Conservation (phyloP, 2,113 vertebrate genomes). For the Henicopernis longicauda region DNA sequence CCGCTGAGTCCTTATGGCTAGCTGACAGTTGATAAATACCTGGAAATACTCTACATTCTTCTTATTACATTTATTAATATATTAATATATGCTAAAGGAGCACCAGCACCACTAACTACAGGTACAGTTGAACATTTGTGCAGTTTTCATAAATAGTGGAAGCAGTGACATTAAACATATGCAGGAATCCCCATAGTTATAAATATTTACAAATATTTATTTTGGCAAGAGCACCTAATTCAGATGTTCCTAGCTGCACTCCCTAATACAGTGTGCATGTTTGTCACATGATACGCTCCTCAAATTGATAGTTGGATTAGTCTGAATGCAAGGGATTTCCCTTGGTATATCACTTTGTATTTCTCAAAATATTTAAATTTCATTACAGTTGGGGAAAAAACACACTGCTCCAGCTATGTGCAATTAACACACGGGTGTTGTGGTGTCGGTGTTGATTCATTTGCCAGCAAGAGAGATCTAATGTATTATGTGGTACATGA, state of each 20-base stretch:
- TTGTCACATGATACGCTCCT: not conserved
- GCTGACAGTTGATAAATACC: not conserved
- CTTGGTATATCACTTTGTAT: not conserved
- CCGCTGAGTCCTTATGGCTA: accelerated
- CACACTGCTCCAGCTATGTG: not conserved
- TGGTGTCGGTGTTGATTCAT: not conserved
- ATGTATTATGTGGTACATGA: not conserved
- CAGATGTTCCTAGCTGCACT: not conserved
- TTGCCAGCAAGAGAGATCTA: not conserved
- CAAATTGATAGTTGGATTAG: not conserved
- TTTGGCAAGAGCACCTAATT: conserved; percentile 46
- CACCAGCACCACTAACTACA: not conserved
- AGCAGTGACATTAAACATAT: conserved; percentile 50
- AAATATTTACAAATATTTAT: conserved; percentile 52
- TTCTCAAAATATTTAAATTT: not conserved
- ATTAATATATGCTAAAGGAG: conserved; percentile 21
- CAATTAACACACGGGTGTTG: not conserved
- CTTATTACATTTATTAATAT: not conserved
- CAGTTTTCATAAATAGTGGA: conserved; percentile 15
- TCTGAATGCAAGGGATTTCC: not conserved
- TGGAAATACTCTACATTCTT: not conserved
- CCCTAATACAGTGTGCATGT: not conserved
- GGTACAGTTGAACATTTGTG: conserved; percentile 60
- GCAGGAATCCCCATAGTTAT: conserved; percentile 55
- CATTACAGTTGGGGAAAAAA: not conserved